A percentile compares a stretch with the other conserved stretches of the same genome.
Evolutionary conservation across 1,140 invertebrate species (phyloP).

Genomic region (Caenorhabditis latens): DNA sequence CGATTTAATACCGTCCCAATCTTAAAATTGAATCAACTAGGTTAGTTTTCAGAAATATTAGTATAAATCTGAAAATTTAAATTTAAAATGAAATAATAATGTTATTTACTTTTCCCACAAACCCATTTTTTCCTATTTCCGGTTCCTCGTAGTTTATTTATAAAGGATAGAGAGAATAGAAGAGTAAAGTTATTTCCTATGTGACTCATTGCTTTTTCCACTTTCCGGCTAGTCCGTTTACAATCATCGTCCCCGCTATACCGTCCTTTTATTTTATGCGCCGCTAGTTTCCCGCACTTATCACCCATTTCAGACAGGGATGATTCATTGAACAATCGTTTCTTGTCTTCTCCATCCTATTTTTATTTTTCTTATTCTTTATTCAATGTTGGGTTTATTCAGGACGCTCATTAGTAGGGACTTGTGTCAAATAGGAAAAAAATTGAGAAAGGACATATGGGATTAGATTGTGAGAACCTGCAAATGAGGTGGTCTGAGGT

Average conservation of each 20-base stretch:
- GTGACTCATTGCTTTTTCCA: conserved; percentile 36
- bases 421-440: not conserved
- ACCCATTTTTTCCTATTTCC: not conserved
- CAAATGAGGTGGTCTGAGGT: not conserved
- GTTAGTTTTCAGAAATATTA: not conserved
- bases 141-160: not conserved
- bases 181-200: not conserved
- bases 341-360: not conserved
- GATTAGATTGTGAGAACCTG: too few species aligned
- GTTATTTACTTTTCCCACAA: conserved; percentile 4
- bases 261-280: not conserved
- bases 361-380: not conserved
- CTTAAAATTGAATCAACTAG: too few species aligned
- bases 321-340: conserved; percentile 42
- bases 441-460: too few species aligned
- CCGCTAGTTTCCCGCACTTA: conserved; percentile 24
- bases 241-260: not conserved
- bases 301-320: conserved; percentile 29
- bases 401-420: not conserved
- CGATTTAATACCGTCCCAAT: conserved; percentile 3
- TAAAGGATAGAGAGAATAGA: not conserved
- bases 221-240: not conserved
- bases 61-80: not conserved
- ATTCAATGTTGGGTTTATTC: not conserved
- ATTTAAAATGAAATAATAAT: not conserved